Conservation (phyloP, 2,113 vertebrate species). For the Tetrao urogallus region DNA sequence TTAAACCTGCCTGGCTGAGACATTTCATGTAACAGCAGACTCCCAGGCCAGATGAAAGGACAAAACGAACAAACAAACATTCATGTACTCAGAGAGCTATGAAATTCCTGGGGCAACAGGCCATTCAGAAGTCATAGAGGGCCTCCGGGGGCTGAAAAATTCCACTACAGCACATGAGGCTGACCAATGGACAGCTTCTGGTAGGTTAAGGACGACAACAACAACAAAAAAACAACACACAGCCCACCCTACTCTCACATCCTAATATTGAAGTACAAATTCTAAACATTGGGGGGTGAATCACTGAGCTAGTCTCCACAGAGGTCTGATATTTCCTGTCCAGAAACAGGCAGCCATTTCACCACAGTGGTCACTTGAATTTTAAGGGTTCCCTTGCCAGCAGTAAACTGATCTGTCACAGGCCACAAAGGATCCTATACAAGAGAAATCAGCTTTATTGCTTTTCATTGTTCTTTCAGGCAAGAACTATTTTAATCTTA, state of each 20-base stretch:
- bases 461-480: conserved; percentile 32
- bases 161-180: background rate
- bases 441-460: conserved; percentile 36
- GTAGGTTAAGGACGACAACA: background rate
- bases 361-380: background rate
- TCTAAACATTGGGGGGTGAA: background rate
- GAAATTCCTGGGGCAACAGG: background rate
- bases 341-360: background rate
- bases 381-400: background rate
- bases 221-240: background rate
- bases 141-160: background rate
- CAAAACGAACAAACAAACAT: background rate
- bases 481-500: conserved; percentile 19
- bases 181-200: background rate
- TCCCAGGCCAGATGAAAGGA: background rate
- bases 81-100: background rate
- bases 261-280: background rate
- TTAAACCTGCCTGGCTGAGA: background rate
- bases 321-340: background rate
- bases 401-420: background rate
- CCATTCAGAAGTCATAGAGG: background rate
- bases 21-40: background rate
- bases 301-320: background rate
- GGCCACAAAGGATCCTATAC: background rate
- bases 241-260: background rate